These are phyloP conservation scores for Muscidifurax raptorellus DNA, from an alignment of 1,140 invertebrate species.

Conservation along the genomic window DNA sequence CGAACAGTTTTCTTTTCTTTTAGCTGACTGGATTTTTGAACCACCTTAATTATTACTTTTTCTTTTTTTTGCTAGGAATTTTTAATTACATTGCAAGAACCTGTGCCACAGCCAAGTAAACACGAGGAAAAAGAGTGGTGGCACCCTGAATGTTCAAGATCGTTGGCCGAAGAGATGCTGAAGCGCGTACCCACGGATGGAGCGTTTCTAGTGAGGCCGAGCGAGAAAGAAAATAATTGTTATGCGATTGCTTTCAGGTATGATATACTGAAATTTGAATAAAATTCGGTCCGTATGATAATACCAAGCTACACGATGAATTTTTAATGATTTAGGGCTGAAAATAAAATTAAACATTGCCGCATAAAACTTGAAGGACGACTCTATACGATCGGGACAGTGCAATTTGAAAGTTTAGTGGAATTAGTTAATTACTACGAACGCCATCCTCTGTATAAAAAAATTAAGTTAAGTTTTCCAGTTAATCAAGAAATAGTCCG, in stretches of 20 bases:
- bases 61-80: slow-evolving; percentile 80
- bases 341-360: slow-evolving; percentile 96
- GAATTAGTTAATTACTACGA: slow-evolving; percentile 95
- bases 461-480: slow-evolving; percentile 90
- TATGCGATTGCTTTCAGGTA: slow-evolving; percentile 97
- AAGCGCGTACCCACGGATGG: slow-evolving; percentile 89
- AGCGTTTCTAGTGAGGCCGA: slow-evolving; percentile 93
- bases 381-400: slow-evolving; percentile 91
- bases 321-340: slow-evolving; percentile 79
- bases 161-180: slow-evolving; percentile 91
- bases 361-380: slow-evolving; percentile 93
- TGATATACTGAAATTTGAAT: slow-evolving; percentile 44
- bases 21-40: neutral
- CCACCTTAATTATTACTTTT: neutral
- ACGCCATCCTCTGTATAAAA: slow-evolving; percentile 91
- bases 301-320: slow-evolving; percentile 15
- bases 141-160: slow-evolving; percentile 86
- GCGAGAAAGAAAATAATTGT: slow-evolving; percentile 88
- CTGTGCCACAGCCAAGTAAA: slow-evolving; percentile 95
- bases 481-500: slow-evolving; percentile 88
- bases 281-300: neutral
- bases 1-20: neutral
- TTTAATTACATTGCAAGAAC: slow-evolving; percentile 89
- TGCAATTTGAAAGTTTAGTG: slow-evolving; percentile 95
- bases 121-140: slow-evolving; percentile 97